These are phyloP conservation scores for Ennomos quercinarius DNA, from an alignment of 2,888 invertebrate species.

Conservation along the genomic window DNA sequence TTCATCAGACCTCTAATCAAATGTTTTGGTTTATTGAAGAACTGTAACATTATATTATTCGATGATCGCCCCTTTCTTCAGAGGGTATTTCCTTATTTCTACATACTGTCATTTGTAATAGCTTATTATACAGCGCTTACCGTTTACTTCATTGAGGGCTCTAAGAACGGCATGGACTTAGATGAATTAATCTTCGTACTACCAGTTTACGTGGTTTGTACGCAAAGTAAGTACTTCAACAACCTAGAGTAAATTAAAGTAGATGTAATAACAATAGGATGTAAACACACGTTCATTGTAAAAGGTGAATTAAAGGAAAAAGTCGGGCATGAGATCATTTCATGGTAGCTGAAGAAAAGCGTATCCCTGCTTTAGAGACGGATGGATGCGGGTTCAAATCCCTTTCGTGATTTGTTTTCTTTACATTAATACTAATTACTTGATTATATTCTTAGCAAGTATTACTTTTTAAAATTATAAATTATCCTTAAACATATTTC, in stretches of 20 bases:
- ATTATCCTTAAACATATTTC: too few relatives aligned
- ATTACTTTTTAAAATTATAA: too few relatives aligned
- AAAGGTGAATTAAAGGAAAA: too few relatives aligned
- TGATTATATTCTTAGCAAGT: too few relatives aligned
- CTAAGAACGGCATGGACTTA: slow-evolving; percentile 37
- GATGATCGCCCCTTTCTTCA: slow-evolving; percentile 24
- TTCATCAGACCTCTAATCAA: slow-evolving; percentile 38
- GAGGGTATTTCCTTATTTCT: slow-evolving; percentile 30
- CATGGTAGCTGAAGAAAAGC: too few relatives aligned
- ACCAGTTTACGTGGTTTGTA: slow-evolving; percentile 44
- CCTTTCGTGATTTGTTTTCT: too few relatives aligned
- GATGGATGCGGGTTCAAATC: too few relatives aligned
- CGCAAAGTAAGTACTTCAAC: slow-evolving; percentile 48
- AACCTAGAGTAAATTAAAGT: not conserved
- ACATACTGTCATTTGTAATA: slow-evolving; percentile 34
- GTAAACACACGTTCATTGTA: too few relatives aligned
- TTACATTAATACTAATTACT: too few relatives aligned
- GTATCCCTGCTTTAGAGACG: too few relatives aligned
- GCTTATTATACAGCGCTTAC: slow-evolving; percentile 33
- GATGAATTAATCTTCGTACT: slow-evolving; percentile 44
- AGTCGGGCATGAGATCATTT: too few relatives aligned
- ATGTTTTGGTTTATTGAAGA: slow-evolving; percentile 41
- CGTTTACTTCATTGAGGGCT: slow-evolving; percentile 36
- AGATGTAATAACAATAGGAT: not conserved
- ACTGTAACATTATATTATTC: slow-evolving; percentile 40